Conservation (phyloP, 2,888 invertebrate genomes). For the Tortricodes alternella region DNA sequence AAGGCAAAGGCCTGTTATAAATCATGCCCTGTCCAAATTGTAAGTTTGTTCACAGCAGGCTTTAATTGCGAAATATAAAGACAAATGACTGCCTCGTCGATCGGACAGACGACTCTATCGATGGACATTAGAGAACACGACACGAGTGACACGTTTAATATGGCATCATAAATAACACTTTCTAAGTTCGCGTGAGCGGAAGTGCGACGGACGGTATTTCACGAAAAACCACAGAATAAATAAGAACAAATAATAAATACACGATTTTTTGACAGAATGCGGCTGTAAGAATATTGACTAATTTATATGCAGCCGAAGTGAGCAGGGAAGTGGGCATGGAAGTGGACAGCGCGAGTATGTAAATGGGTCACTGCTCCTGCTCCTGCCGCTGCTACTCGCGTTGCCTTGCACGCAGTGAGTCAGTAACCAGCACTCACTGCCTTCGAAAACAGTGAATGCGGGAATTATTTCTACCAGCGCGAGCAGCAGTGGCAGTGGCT, state of each 20-base stretch:
- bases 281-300: background rate
- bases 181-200: conserved; percentile 15
- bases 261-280: background rate
- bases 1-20: too few relatives aligned
- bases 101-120: background rate
- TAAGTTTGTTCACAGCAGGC: background rate
- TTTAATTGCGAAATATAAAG: background rate
- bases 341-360: too few relatives aligned
- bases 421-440: too few relatives aligned
- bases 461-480: too few relatives aligned
- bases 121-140: background rate
- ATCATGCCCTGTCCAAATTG: background rate
- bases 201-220: conserved; percentile 8
- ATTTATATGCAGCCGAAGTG: too few relatives aligned
- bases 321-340: too few relatives aligned
- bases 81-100: background rate
- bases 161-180: conserved; percentile 19
- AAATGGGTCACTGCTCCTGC: too few relatives aligned
- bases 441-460: too few relatives aligned
- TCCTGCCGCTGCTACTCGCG: too few relatives aligned
- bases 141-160: background rate
- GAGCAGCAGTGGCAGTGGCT: too few relatives aligned
- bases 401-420: too few relatives aligned
- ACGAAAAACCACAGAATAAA: too few relatives aligned
- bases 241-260: background rate